These are phyloP conservation scores for Amphimedon queenslandica DNA, from an alignment of 37 sponge, comb jelly and placozoan genomes.

Conservation along the genomic window DNA sequence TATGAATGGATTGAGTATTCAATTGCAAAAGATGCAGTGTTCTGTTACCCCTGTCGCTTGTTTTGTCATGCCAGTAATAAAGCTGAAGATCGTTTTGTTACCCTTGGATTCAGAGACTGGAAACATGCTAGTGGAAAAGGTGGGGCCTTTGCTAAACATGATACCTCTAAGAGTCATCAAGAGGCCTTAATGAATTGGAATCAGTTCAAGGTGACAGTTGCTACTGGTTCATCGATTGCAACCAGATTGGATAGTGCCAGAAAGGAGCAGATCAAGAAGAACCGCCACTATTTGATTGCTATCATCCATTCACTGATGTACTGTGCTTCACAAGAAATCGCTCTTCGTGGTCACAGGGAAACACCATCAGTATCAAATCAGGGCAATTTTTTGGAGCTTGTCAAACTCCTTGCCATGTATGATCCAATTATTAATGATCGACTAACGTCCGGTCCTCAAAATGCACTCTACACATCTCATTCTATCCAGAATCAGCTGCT, in stretches of 20 bases:
- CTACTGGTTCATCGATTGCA: slow-evolving; percentile 10
- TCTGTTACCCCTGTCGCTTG: slow-evolving; percentile 31
- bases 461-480: slow-evolving; percentile 64
- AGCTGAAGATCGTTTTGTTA: slow-evolving; percentile 4
- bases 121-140: too few relatives aligned
- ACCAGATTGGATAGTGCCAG: slow-evolving; percentile 3
- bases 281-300: too few relatives aligned
- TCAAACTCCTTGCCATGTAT: too few relatives aligned
- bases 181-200: slow-evolving; percentile 20
- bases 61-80: slow-evolving; percentile 1
- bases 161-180: slow-evolving; percentile 10
- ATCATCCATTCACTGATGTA: too few relatives aligned
- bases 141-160: slow-evolving; percentile 13
- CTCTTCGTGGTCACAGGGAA: too few relatives aligned
- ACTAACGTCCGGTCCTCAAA: slow-evolving; percentile 31
- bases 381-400: too few relatives aligned
- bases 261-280: slow-evolving; percentile 3
- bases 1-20: slow-evolving; percentile 35
- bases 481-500: too few relatives aligned
- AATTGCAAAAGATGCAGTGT: slow-evolving; percentile 22
- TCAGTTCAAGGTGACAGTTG: not conserved
- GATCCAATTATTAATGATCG: slow-evolving; percentile 34
- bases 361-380: slow-evolving; percentile 37
- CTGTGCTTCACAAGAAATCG: slow-evolving; percentile 40
- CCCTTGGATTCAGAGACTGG: slow-evolving; percentile 33